These are phyloP conservation scores for Quadroppia sp. DNA, from an alignment of 2,888 invertebrate species.

Conservation along the genomic window DNA sequence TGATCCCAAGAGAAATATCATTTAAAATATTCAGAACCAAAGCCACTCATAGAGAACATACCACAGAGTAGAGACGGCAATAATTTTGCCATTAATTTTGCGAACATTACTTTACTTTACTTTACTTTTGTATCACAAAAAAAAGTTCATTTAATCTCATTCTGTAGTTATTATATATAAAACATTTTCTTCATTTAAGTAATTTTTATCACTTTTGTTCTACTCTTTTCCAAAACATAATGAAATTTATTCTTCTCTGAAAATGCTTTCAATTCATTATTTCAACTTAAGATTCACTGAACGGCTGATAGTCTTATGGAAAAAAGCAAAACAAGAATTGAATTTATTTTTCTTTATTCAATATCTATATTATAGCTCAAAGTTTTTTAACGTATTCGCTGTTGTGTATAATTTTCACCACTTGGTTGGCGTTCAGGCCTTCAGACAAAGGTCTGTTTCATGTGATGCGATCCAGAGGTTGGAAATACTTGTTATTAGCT, in stretches of 20 bases:
- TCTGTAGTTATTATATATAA: too few relatives aligned
- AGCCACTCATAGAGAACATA: background rate
- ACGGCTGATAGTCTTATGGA: background rate
- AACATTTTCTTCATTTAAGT: too few relatives aligned
- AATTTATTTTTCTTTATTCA: conserved; percentile 37
- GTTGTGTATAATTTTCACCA: conserved; percentile 70
- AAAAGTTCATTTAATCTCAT: too few relatives aligned
- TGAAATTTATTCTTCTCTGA: too few relatives aligned
- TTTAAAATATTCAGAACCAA: background rate
- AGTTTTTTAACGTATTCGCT: conserved; percentile 72
- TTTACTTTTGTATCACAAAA: too few relatives aligned
- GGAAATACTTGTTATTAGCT: conserved; percentile 72
- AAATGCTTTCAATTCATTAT: too few relatives aligned
- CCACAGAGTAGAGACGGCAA: background rate
- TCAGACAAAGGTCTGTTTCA: conserved; percentile 61
- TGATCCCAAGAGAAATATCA: background rate
- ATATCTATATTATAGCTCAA: conserved; percentile 60
- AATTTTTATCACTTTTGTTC: too few relatives aligned
- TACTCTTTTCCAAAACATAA: too few relatives aligned
- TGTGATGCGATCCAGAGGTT: conserved; percentile 66
- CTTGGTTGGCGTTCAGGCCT: conserved; percentile 68
- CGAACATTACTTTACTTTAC: too few relatives aligned
- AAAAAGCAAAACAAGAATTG: conserved; percentile 27
- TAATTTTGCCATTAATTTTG: too few relatives aligned
- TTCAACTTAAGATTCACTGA: background rate